Percentiles rank a stretch among this genome's conserved stretches.
Evolutionary conservation across 1,140 invertebrate species (phyloP).

Genomic region (Habropoda laboriosa): DNA sequence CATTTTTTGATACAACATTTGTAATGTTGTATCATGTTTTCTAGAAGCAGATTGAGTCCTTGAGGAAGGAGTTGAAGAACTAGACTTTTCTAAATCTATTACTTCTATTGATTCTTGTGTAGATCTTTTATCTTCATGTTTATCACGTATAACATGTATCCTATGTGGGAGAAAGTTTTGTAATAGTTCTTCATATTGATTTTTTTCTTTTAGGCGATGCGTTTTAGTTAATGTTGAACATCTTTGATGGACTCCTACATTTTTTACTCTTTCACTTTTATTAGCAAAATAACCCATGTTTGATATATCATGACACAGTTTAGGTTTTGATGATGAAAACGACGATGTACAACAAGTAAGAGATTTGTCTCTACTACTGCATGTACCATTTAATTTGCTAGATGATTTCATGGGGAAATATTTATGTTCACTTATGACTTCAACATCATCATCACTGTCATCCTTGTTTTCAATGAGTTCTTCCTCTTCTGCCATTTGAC

Average conservation of each 20-base stretch:
- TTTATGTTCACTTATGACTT: slow-evolving; percentile 40
- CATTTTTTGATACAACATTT: too few species aligned
- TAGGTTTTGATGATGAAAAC: slow-evolving; percentile 22
- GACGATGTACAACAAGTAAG: slow-evolving; percentile 12
- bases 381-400: slow-evolving; percentile 48
- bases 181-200: slow-evolving; percentile 74
- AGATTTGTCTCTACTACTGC: slow-evolving; percentile 34
- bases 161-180: slow-evolving; percentile 68
- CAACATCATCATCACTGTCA: slow-evolving; percentile 57
- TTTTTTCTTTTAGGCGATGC: slow-evolving; percentile 68
- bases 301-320: slow-evolving; percentile 33
- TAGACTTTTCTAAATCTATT: slow-evolving; percentile 68
- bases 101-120: slow-evolving; percentile 61
- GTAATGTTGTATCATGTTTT: neutral
- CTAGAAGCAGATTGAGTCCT: neutral
- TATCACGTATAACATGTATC: slow-evolving; percentile 52
- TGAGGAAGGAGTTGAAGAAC: neutral
- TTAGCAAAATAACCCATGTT: slow-evolving; percentile 20
- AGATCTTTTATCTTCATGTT: slow-evolving; percentile 40
- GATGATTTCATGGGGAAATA: slow-evolving; percentile 26
- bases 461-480: slow-evolving; percentile 47
- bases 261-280: slow-evolving; percentile 27
- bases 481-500: slow-evolving; percentile 33
- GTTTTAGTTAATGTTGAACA: slow-evolving; percentile 65
- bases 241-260: slow-evolving; percentile 1